Evolutionary conservation across 2,888 invertebrate species (phyloP).

Genomic region (Agriotes lineatus): DNA sequence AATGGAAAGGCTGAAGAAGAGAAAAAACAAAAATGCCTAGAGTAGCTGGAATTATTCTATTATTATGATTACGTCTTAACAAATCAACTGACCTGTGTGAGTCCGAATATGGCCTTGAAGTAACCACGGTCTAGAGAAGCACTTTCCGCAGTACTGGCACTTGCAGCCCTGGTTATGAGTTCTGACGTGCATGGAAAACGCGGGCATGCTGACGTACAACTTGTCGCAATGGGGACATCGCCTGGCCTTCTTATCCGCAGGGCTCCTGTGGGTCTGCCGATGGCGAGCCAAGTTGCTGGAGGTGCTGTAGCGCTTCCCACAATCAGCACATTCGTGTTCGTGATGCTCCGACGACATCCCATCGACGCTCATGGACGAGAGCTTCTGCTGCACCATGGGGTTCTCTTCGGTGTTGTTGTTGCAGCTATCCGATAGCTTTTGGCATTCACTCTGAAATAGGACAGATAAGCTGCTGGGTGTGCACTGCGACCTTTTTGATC

Average conservation of each 20-base stretch:
- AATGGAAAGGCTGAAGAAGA: too few species aligned
- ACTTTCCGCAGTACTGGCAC: conserved; percentile 88
- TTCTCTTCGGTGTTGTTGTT: neutral
- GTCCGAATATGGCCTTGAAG: conserved; percentile 91
- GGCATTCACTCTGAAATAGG: conserved; percentile 41
- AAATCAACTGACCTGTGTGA: conserved; percentile 85
- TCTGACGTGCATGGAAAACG: conserved; percentile 88
- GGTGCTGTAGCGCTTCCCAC: conserved; percentile 93
- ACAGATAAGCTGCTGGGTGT: too few species aligned
- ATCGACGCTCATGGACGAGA: neutral
- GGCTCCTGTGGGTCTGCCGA: conserved; percentile 89
- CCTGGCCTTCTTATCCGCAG: conserved; percentile 85
- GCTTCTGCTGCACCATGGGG: neutral
- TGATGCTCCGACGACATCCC: conserved; percentile 24
- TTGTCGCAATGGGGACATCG: conserved; percentile 90
- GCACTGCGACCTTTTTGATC: too few species aligned
- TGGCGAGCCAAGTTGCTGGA: conserved; percentile 91
- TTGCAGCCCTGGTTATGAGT: conserved; percentile 90
- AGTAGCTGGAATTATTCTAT: too few species aligned
- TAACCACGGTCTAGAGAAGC: conserved; percentile 91
- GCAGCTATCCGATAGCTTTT: conserved; percentile 11
- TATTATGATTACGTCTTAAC: too few species aligned
- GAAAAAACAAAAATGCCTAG: too few species aligned
- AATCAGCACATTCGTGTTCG: conserved; percentile 82
- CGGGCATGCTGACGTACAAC: conserved; percentile 90